A percentile compares a stretch with the other conserved stretches of the same genome.
Evolutionary conservation across 1,140 invertebrate species (phyloP).

Genomic region (Papilio dardanus): DNA sequence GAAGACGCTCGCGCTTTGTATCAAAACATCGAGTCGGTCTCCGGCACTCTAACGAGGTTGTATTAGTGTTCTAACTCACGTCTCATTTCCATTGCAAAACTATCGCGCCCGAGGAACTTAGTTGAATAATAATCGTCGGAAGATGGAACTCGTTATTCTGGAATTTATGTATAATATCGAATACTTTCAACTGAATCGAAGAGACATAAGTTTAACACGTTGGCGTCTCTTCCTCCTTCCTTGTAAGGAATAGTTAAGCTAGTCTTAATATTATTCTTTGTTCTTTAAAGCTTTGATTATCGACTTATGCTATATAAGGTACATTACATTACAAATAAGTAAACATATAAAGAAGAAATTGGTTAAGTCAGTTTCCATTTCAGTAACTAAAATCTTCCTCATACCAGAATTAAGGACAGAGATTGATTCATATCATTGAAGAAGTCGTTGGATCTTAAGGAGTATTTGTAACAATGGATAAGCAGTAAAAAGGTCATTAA

Average conservation of each 20-base stretch:
- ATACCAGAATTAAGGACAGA: not conserved
- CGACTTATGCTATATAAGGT: too few relatives aligned
- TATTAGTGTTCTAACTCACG: slow-evolving; percentile 26
- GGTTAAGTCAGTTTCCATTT: too few relatives aligned
- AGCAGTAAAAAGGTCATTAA: slow-evolving; percentile 33
- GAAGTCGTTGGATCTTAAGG: slow-evolving; percentile 3
- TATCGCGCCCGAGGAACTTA: slow-evolving; percentile 20
- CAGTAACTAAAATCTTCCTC: too few relatives aligned
- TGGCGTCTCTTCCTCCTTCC: not conserved
- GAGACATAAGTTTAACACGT: not conserved
- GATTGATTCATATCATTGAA: slow-evolving; percentile 16
- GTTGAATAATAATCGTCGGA: slow-evolving; percentile 22
- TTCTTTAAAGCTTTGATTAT: too few relatives aligned
- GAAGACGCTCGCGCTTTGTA: not conserved
- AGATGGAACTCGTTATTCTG: slow-evolving; percentile 12
- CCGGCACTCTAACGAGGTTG: slow-evolving; percentile 15
- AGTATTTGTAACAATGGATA: slow-evolving; percentile 32
- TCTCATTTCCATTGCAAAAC: slow-evolving; percentile 32
- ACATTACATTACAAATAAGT: too few relatives aligned
- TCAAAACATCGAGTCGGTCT: slow-evolving; percentile 21
- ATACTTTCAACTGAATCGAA: slow-evolving; percentile 6
- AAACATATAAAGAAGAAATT: too few relatives aligned
- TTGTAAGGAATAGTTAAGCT: too few relatives aligned
- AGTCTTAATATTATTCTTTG: too few relatives aligned
- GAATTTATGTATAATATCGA: not conserved